A percentile compares a stretch with the other conserved stretches of the same genome.
These are phyloP conservation scores for Aporophyla lueneburgensis DNA, from an alignment of 2,888 invertebrate species.

Conservation along the genomic window DNA sequence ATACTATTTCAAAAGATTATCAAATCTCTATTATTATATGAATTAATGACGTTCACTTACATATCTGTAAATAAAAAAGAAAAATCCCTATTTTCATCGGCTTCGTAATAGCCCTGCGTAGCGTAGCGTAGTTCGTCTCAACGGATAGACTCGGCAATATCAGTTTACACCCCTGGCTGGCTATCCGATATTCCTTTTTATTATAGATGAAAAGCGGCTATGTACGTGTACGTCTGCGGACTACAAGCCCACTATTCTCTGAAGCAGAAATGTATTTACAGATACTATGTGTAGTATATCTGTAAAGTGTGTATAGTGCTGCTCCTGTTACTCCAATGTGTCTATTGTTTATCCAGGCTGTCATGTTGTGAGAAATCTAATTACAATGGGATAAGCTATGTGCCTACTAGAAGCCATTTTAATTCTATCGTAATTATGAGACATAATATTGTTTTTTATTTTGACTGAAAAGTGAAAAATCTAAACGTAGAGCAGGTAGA, in stretches of 20 bases:
- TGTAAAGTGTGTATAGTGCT: too few species aligned
- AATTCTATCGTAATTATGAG: background rate
- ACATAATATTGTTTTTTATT: background rate
- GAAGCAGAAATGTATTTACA: conserved; percentile 20
- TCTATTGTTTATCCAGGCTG: conserved; percentile 7
- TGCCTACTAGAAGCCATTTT: background rate
- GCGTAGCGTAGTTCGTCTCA: background rate
- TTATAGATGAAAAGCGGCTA: conserved; percentile 29
- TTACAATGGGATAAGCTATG: background rate
- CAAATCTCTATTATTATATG: background rate
- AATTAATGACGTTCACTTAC: background rate
- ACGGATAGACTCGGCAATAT: conserved; percentile 25
- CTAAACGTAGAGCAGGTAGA: background rate
- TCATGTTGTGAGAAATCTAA: background rate
- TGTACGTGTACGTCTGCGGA: background rate
- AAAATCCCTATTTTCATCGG: background rate
- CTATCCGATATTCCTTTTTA: conserved; percentile 49
- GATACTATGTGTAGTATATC: background rate
- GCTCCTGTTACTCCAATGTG: background rate
- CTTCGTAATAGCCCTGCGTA: background rate
- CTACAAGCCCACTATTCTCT: background rate
- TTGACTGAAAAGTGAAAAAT: background rate
- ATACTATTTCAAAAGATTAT: background rate
- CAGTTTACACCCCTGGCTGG: conserved; percentile 30
- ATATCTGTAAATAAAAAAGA: background rate